These are phyloP conservation scores for Natator depressus DNA, from an alignment of 2,113 vertebrate genomes.

Conservation along the genomic window DNA sequence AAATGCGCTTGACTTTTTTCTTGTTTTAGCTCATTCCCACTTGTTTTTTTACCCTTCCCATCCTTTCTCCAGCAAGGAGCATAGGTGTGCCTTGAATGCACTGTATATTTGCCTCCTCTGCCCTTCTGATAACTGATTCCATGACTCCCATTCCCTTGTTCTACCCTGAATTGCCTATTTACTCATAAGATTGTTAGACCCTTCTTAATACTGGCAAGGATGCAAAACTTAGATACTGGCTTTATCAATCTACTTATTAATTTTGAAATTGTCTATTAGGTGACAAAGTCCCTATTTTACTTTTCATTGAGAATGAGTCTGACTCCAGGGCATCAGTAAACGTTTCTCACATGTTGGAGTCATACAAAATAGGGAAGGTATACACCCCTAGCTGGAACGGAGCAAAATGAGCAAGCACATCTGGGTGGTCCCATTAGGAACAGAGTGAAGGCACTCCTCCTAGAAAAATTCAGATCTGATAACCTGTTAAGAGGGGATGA, in stretches of 20 bases:
- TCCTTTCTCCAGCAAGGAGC: background rate
- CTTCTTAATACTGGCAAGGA: background rate
- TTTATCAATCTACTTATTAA: background rate
- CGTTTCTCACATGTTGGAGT: background rate
- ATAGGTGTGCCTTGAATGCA: background rate
- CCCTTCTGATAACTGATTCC: background rate
- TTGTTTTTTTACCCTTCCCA: background rate
- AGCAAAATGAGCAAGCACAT: background rate
- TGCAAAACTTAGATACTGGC: background rate
- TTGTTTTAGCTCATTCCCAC: background rate
- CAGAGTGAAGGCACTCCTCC: background rate
- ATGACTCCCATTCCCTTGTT: background rate
- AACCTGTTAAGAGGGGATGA: background rate
- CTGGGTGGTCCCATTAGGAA: background rate
- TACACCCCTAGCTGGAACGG: background rate
- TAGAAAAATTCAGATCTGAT: background rate
- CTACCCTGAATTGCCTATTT: background rate
- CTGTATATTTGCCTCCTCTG: background rate
- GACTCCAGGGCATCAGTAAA: background rate
- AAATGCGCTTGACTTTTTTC: background rate
- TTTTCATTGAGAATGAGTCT: accelerated
- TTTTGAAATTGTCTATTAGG: background rate
- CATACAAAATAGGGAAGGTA: background rate
- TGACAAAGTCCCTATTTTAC: background rate
- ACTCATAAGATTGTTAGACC: background rate